Evolutionary conservation across 1,140 invertebrate genomes (phyloP).

Genomic region (Rhopalosiphum padi): DNA sequence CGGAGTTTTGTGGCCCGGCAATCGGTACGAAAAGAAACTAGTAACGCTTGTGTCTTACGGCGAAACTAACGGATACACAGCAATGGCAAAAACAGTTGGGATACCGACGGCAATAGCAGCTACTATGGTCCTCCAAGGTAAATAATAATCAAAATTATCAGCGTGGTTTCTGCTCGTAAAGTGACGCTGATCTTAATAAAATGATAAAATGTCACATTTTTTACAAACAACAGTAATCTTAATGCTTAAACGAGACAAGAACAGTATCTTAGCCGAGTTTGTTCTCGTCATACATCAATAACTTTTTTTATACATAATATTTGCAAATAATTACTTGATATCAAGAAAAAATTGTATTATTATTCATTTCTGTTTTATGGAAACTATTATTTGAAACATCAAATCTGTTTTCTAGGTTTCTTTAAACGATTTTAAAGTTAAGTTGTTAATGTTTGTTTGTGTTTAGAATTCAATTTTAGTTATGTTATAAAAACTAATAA

Average conservation of each 20-base stretch:
- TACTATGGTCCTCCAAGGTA: slow-evolving; percentile 96
- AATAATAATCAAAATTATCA: slow-evolving; percentile 59
- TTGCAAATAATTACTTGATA: no score
- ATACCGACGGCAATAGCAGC: slow-evolving; percentile 94
- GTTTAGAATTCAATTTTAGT: not conserved
- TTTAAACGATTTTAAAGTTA: not conserved
- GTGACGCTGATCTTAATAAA: not conserved
- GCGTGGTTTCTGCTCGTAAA: not conserved
- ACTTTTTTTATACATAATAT: no score
- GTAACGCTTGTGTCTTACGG: slow-evolving; percentile 96
- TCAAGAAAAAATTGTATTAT: no score
- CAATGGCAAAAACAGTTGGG: slow-evolving; percentile 98
- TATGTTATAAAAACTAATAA: not conserved
- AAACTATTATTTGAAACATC: no score
- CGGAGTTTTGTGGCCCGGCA: slow-evolving; percentile 90
- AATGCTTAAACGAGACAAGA: not conserved
- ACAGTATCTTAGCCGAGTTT: no score
- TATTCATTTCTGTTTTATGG: no score
- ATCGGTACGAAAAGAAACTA: slow-evolving; percentile 79
- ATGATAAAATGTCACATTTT: not conserved
- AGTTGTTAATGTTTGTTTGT: not conserved
- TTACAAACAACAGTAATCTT: not conserved
- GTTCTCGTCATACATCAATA: no score
- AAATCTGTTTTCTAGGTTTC: not conserved
- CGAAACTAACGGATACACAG: slow-evolving; percentile 83